phyloP scores from a whole-genome alignment of 30 jellyfish, hydroid and myxozoan genomes.

The Haliclystus octoradiatus region DNA sequence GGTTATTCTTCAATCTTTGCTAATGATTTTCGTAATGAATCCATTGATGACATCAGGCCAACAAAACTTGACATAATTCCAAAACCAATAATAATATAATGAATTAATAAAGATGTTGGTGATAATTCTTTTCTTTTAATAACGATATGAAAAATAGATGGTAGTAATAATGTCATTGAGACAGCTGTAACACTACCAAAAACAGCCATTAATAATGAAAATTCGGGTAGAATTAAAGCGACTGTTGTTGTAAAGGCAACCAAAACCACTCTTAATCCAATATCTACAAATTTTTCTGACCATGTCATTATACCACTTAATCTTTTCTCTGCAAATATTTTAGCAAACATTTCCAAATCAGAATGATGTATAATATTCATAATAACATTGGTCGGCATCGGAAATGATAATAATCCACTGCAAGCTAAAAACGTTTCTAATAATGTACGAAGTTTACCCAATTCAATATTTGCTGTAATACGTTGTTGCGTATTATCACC shows the following conservation, averaged over 20 bases:
- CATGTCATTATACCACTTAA: slow-evolving; percentile 34
- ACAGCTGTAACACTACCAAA: slow-evolving; percentile 80
- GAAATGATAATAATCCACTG: slow-evolving; percentile 54
- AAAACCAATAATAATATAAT: background rate
- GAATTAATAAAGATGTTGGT: background rate
- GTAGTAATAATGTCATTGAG: slow-evolving; percentile 33
- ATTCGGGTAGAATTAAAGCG: slow-evolving; percentile 64
- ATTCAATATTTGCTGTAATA: slow-evolving; percentile 34
- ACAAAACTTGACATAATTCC: background rate
- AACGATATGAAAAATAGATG: slow-evolving; percentile 23
- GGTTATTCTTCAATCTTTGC: too few species aligned
- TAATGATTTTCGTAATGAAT: background rate
- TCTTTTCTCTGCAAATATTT: slow-evolving; percentile 28
- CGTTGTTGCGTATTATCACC: slow-evolving; percentile 59
- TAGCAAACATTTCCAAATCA: slow-evolving; percentile 25
- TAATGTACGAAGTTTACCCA: slow-evolving; percentile 6
- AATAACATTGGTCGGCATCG: slow-evolving; percentile 71
- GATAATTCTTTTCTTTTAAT: background rate
- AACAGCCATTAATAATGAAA: slow-evolving; percentile 72
- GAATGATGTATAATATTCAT: slow-evolving; percentile 49
- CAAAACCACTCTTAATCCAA: slow-evolving; percentile 38
- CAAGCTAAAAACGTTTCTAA: slow-evolving; percentile 50
- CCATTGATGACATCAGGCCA: background rate
- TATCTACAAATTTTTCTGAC: slow-evolving; percentile 50
- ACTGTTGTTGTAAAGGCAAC: slow-evolving; percentile 29